A percentile compares a stretch with the other conserved stretches of the same genome.
These are phyloP conservation scores for Dicrurus megarhynchus DNA, from an alignment of 2,113 vertebrate genomes.

Conservation along the genomic window DNA sequence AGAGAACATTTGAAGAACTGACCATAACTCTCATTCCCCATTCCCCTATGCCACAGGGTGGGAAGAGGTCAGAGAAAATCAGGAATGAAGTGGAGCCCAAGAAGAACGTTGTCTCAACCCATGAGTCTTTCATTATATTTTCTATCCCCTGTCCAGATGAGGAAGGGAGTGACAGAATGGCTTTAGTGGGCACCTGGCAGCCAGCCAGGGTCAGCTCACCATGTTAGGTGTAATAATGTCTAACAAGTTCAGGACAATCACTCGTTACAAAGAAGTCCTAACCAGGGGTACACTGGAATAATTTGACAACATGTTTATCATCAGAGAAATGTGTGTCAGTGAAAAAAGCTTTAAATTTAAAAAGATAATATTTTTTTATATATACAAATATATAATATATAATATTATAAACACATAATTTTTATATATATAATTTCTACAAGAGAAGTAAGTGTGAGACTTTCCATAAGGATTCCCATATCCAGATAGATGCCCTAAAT, in stretches of 20 bases:
- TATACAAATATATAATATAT: no score
- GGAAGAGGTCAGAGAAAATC: background rate
- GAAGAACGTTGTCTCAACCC: background rate
- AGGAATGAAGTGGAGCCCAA: background rate
- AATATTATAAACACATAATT: background rate
- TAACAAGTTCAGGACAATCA: background rate
- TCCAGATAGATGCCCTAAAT: background rate
- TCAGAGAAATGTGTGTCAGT: background rate
- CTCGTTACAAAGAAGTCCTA: background rate
- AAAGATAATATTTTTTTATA: background rate
- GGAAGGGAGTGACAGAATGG: background rate
- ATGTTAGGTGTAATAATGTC: background rate
- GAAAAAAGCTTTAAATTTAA: background rate
- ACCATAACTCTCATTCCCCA: background rate
- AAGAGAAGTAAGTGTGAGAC: background rate
- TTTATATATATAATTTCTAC: background rate
- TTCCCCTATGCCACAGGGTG: background rate
- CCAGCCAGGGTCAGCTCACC: background rate
- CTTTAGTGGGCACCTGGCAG: background rate
- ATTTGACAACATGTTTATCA: background rate
- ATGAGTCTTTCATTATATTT: fast-evolving
- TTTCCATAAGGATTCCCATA: background rate
- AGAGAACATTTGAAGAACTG: background rate
- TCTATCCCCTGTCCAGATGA: background rate
- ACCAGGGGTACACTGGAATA: background rate